Base-by-base conservation (phyloP, 2,113 vertebrate genomes). In the Podilymbus podiceps region DNA sequence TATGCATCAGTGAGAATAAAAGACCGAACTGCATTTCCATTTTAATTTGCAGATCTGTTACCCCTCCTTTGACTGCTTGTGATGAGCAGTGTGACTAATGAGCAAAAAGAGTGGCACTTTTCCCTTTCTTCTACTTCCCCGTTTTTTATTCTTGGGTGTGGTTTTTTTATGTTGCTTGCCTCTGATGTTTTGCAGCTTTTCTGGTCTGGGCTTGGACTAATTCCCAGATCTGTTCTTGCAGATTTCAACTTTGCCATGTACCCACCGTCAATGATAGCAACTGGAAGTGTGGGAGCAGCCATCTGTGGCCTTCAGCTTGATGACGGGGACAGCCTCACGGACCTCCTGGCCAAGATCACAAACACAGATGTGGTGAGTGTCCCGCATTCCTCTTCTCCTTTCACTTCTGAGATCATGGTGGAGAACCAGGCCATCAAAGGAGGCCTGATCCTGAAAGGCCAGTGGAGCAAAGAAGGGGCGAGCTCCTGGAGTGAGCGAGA, bases 241-340 rank as follows among this genome's bases (percentile, higher is more conserved):
- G 99, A 99, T 97, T 99, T 99, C 96, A 99, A 99, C 96, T 99
- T 99, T 35, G 98, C 99, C 94, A 99, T 99, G 99, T 99, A 99
- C 96, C 99, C 99, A 33, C 99, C 99, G 0, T 99, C 99, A 66
- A 99, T 99, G 99, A 99, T 99, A 38, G 99, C 99, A 95, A 99
- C 99, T 27, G 99, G 99, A 98, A 99, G 99, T 53, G 98, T 99
- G 97, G 99, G 98, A 66, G 99, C 99, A 4, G 99, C 99, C 80
- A 98, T 99, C 95, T 99, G 99, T 33, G 99, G 99, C 95, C 98
- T 99, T 74, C 99, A 99, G 98, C 98, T 99, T 35, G 98, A 99
- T 94, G 98, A 98, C 72, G 97, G 93, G 4, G 98, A 99, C 97
- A 98, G 98, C 94, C 98, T 99, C 97, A 99, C 98, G 0, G 98